Evolutionary conservation across 2,888 invertebrate species (phyloP).

Genomic region (Matsumyia berberina): DNA sequence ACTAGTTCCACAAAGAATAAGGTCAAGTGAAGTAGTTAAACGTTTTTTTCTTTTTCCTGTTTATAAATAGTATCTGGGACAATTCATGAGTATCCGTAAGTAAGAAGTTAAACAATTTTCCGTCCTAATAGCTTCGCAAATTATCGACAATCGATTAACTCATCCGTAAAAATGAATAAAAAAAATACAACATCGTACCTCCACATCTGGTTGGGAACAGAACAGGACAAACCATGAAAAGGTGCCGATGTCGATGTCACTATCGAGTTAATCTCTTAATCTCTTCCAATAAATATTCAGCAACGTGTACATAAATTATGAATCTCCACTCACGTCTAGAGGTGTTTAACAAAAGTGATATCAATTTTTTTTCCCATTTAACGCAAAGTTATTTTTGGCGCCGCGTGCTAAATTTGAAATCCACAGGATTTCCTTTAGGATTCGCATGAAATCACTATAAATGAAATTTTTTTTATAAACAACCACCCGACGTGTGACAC

Average conservation of each 20-base stretch:
- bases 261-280: conserved; percentile 24
- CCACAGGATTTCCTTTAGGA: too few relatives aligned
- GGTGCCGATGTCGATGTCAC: conserved; percentile 2
- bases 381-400: not conserved
- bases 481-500: not conserved
- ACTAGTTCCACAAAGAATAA: not conserved
- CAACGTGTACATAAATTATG: conserved; percentile 17
- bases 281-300: conserved; percentile 45
- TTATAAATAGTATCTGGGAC: not conserved
- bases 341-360: conserved; percentile 18
- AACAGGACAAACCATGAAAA: not conserved
- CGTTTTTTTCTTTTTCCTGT: too few relatives aligned
- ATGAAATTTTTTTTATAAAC: not conserved
- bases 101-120: conserved; percentile 39
- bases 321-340: conserved; percentile 20
- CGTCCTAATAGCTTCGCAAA: conserved; percentile 28
- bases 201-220: not conserved
- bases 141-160: conserved; percentile 30
- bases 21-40: not conserved
- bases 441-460: not conserved
- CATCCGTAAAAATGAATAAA: conserved; percentile 28
- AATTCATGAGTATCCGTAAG: not conserved
- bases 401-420: too few relatives aligned
- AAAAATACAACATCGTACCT: not conserved
- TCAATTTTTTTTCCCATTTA: conserved; percentile 16